These are phyloP conservation scores for Microdon myrmicae DNA, from an alignment of 2,888 invertebrate genomes.

Conservation along the genomic window DNA sequence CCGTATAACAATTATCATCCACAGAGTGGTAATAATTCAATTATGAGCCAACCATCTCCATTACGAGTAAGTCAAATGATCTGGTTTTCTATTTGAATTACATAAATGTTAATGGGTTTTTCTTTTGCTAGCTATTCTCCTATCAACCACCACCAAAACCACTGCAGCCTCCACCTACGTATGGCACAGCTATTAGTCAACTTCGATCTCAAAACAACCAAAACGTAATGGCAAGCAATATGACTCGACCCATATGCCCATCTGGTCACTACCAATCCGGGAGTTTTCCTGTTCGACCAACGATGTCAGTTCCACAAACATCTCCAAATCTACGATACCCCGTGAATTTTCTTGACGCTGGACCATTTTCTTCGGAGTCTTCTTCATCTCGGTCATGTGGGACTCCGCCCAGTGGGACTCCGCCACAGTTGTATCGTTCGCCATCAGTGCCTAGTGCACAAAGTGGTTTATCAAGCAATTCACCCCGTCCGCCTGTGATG, in stretches of 20 bases:
- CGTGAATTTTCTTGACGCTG: constrained; percentile 21
- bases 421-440: constrained; percentile 40
- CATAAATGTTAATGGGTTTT: background rate
- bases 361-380: constrained; percentile 9
- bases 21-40: constrained; percentile 17
- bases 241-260: constrained; percentile 29
- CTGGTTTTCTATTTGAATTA: background rate
- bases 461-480: constrained; percentile 31
- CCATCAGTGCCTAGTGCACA: constrained; percentile 20
- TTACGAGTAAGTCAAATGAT: constrained; percentile 58
- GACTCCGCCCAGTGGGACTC: constrained; percentile 36
- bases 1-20: constrained; percentile 21
- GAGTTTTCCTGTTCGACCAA: constrained; percentile 14
- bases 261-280: constrained; percentile 18
- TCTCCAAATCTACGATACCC: constrained; percentile 34
- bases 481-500: constrained; percentile 39
- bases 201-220: constrained; percentile 67
- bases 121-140: constrained; percentile 58
- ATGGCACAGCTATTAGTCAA: constrained; percentile 67
- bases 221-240: constrained; percentile 54
- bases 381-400: constrained; percentile 20
- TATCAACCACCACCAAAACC: constrained; percentile 57
- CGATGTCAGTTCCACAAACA: constrained; percentile 37
- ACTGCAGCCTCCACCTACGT: constrained; percentile 65
- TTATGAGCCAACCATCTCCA: constrained; percentile 56